Conservation (phyloP, 2,113 vertebrate genomes). For the Nyctereutes procyonoides region DNA sequence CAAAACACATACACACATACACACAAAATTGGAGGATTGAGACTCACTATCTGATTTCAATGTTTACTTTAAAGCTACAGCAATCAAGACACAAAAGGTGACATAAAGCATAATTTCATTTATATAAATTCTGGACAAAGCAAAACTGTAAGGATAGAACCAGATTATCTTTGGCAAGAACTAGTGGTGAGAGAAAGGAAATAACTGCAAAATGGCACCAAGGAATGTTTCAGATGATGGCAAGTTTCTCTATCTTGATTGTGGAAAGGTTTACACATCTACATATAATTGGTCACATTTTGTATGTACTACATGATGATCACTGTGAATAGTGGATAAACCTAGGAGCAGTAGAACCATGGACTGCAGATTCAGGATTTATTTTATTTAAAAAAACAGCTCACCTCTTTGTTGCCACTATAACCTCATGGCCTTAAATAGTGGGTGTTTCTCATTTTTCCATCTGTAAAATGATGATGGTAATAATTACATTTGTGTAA, state of each 20-base stretch:
- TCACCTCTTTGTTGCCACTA: not conserved
- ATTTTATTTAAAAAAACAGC: not conserved
- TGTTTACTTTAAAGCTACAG: not conserved
- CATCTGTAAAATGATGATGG: not conserved
- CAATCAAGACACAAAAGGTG: not conserved
- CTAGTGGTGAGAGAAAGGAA: rapidly evolving
- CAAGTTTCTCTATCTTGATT: not conserved
- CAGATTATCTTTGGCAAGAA: not conserved
- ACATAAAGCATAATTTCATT: not conserved
- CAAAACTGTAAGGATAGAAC: not conserved
- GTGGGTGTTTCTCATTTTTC: not conserved
- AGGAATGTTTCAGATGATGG: not conserved
- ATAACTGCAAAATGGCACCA: not conserved
- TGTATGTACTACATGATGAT: not conserved
- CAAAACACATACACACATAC: not conserved
- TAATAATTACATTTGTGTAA: not conserved
- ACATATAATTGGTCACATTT: not conserved
- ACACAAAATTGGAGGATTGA: not conserved
- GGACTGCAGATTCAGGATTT: not conserved
- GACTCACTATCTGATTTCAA: not conserved
- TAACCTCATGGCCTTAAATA: not conserved
- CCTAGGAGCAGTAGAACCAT: not conserved
- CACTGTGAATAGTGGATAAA: not conserved
- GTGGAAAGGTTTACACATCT: not conserved
- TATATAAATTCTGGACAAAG: not conserved